Percentiles rank a stretch among this genome's conserved stretches.
These are phyloP conservation scores for Ceyx erithaca DNA, from an alignment of 2,797 vertebrate species.

Conservation along the genomic window DNA sequence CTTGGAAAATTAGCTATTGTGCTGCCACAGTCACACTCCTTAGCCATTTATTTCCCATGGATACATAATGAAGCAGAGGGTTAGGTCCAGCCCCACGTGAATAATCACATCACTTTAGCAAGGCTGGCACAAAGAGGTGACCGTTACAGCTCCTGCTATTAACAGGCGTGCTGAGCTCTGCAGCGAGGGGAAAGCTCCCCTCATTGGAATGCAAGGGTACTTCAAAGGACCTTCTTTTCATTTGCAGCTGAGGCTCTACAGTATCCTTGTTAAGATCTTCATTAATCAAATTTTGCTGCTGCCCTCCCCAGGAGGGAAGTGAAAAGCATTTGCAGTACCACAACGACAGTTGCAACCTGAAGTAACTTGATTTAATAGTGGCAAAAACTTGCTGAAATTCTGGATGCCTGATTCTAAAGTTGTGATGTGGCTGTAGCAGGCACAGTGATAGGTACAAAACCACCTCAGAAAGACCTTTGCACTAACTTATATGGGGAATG, in stretches of 20 bases:
- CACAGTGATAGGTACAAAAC: not conserved
- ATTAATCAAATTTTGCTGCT: conserved; percentile 26
- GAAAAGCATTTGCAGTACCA: rapidly evolving
- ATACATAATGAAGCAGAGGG: conserved; percentile 21
- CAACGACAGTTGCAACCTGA: not conserved
- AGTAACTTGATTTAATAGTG: not conserved
- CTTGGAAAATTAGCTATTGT: conserved; percentile 57
- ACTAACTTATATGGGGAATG: not conserved
- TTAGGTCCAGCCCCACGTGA: not conserved
- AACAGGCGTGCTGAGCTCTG: rapidly evolving
- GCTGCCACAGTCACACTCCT: not conserved
- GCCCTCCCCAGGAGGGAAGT: not conserved
- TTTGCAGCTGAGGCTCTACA: conserved; percentile 14
- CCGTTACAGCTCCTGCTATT: not conserved
- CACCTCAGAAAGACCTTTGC: not conserved
- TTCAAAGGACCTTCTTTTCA: conserved; percentile 10
- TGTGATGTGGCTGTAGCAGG: not conserved
- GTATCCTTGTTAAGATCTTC: not conserved
- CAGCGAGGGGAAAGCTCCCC: not conserved
- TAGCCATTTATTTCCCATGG: conserved; percentile 45
- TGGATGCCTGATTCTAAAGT: not conserved
- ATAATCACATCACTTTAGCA: not conserved
- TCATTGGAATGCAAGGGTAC: not conserved
- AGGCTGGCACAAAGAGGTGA: conserved; percentile 29
- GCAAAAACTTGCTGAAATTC: not conserved